A percentile compares a stretch with the other conserved stretches of the same genome.
Conservation (phyloP, 2,888 invertebrate genomes). For the Drosophila tripunctata region DNA sequence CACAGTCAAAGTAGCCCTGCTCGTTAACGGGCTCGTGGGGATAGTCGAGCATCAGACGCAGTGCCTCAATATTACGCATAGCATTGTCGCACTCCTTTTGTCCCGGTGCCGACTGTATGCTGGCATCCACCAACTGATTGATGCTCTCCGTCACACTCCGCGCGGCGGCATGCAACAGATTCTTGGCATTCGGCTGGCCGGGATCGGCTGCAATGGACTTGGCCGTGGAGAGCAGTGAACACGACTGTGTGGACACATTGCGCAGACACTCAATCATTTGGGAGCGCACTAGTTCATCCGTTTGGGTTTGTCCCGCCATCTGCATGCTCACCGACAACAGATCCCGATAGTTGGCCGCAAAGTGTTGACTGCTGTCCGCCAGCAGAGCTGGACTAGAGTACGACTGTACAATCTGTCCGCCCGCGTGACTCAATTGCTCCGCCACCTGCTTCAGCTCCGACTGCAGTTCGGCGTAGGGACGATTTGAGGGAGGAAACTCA, state of each 20-base stretch:
- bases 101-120: constrained; percentile 94
- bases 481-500: constrained; percentile 90
- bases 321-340: constrained; percentile 92
- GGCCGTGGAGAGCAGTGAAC: constrained; percentile 93
- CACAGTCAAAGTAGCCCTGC: constrained; percentile 95
- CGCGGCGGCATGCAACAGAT: constrained; percentile 94
- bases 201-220: constrained; percentile 96
- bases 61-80: constrained; percentile 94
- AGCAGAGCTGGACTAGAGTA: constrained; percentile 89
- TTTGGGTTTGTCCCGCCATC: constrained; percentile 91
- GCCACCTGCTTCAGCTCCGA: constrained; percentile 93
- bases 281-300: constrained; percentile 89
- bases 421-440: constrained; percentile 92
- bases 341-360: constrained; percentile 91
- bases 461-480: constrained; percentile 92
- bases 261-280: constrained; percentile 94
- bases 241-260: constrained; percentile 94
- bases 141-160: constrained; percentile 96
- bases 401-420: constrained; percentile 92
- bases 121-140: constrained; percentile 90
- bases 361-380: constrained; percentile 90
- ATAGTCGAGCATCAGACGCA: constrained; percentile 92
- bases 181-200: constrained; percentile 94
- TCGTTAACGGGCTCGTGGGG: constrained; percentile 95
- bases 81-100: constrained; percentile 99